A percentile compares a stretch with the other conserved stretches of the same genome.
Conservation (phyloP, 2,888 invertebrate species). For the Patella ulyssiponensis region DNA sequence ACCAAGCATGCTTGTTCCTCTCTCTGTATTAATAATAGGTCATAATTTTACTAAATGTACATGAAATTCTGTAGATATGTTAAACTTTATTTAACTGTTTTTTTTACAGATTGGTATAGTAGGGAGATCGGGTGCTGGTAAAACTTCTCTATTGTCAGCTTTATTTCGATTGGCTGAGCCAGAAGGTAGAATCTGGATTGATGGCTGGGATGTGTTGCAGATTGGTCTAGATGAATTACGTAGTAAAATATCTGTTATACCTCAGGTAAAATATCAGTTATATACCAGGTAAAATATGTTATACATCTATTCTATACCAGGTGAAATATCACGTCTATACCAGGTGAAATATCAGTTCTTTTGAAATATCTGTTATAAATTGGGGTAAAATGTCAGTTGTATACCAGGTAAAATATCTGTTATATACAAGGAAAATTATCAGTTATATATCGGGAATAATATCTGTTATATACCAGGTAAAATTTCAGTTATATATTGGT, state of each 20-base stretch:
- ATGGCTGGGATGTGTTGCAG: slow-evolving; percentile 76
- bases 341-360: background rate
- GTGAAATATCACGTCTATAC: background rate
- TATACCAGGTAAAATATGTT: background rate
- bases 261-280: slow-evolving; percentile 76
- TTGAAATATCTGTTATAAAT: too few relatives aligned
- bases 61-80: too few relatives aligned
- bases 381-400: background rate
- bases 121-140: slow-evolving; percentile 69
- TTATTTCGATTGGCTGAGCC: slow-evolving; percentile 85
- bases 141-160: slow-evolving; percentile 81
- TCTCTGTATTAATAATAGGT: too few relatives aligned
- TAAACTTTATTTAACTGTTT: too few relatives aligned
- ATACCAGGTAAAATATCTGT: slow-evolving; percentile 73
- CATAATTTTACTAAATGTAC: too few relatives aligned
- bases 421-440: slow-evolving; percentile 86
- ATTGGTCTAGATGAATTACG: slow-evolving; percentile 85
- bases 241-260: slow-evolving; percentile 88
- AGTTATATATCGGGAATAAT: slow-evolving; percentile 76
- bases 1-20: too few relatives aligned
- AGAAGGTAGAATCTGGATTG: slow-evolving; percentile 86
- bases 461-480: slow-evolving; percentile 90
- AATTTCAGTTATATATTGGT: slow-evolving; percentile 93
- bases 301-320: background rate
- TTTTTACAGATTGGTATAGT: slow-evolving; percentile 79